Conservation (phyloP, 2,797 vertebrate species). For the Sitta carolinensis region DNA sequence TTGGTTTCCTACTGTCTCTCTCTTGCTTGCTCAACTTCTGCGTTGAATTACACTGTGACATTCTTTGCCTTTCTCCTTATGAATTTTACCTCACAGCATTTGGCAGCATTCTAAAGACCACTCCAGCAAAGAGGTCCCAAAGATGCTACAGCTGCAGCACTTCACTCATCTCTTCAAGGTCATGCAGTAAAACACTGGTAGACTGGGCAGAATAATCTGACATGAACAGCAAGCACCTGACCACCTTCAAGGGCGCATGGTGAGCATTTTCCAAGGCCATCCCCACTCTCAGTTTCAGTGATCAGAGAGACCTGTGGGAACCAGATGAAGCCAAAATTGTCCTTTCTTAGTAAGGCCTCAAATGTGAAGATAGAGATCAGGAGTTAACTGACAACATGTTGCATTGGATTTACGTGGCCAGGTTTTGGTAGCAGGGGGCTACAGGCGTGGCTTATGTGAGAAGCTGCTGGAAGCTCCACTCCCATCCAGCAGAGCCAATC, state of each 20-base stretch:
- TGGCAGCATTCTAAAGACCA: background rate
- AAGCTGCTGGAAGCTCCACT: background rate
- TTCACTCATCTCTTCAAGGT: background rate
- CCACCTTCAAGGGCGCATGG: background rate
- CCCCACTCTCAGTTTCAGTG: background rate
- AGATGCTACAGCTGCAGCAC: background rate
- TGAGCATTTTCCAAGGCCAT: background rate
- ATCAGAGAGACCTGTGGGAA: background rate
- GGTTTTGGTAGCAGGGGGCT: background rate
- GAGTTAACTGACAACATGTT: background rate
- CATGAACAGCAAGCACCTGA: background rate
- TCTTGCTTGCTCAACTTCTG: background rate
- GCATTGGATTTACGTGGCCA: fast-evolving
- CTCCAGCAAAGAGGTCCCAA: background rate
- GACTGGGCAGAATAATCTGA: background rate
- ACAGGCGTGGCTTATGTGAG: background rate
- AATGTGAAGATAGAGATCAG: background rate
- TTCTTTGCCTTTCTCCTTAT: background rate
- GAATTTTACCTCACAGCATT: background rate
- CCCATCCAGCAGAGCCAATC: background rate
- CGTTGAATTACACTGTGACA: background rate
- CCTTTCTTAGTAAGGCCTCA: background rate
- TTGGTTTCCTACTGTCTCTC: background rate
- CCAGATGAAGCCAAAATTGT: background rate
- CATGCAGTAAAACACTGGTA: background rate